These are phyloP conservation scores for Myathropa florea DNA, from an alignment of 2,888 invertebrate genomes.

Conservation along the genomic window DNA sequence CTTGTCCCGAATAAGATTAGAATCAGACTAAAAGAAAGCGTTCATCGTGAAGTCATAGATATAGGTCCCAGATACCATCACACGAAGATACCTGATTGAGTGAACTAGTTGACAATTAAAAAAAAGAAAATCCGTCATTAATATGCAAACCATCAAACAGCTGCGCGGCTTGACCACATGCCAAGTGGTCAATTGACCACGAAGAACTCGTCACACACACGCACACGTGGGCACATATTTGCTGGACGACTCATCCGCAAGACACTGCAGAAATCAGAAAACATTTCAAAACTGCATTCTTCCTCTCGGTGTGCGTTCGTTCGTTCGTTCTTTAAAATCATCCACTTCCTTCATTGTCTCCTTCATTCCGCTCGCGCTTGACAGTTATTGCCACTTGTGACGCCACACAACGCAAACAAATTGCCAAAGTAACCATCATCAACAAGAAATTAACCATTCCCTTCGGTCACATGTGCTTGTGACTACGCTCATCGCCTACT, in stretches of 20 bases:
- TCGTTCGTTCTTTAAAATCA: not conserved
- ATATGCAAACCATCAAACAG: conserved; percentile 9
- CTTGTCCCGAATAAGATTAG: not conserved
- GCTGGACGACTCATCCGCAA: not conserved
- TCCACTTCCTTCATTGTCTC: not conserved
- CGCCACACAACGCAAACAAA: conserved; percentile 21
- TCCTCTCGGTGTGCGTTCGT: not conserved
- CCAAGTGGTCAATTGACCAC: not conserved
- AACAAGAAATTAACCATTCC: not conserved
- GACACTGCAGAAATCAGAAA: not conserved
- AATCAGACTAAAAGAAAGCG: conserved; percentile 30
- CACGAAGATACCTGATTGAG: conserved; percentile 18
- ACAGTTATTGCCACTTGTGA: conserved; percentile 37
- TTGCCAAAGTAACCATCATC: not conserved
- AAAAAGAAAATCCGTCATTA: conserved; percentile 32
- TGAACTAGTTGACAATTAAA: conserved; percentile 53
- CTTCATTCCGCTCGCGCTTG: not conserved
- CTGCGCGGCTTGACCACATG: not conserved
- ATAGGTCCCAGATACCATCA: not conserved
- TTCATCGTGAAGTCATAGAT: not conserved
- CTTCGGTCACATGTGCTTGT: not conserved
- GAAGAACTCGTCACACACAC: not conserved
- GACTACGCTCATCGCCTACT: not conserved
- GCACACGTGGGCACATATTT: not conserved
- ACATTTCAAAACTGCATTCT: not conserved